phyloP scores from a whole-genome alignment of 2,797 vertebrate species.

The Darevskia mixta region DNA sequence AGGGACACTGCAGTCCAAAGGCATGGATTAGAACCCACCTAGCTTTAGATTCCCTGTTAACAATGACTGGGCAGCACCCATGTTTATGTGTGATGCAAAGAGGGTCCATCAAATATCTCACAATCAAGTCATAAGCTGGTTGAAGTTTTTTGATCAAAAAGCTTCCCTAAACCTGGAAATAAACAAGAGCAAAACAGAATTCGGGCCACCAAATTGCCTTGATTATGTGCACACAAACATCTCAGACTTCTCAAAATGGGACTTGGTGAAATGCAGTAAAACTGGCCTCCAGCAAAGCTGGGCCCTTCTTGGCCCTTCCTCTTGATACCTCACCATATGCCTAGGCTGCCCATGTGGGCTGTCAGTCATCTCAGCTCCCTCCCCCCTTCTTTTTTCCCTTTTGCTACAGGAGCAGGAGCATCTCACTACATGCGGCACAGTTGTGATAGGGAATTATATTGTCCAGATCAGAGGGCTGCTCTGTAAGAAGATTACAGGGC shows the following conservation, averaged over 20 bases:
- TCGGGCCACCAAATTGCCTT: not conserved
- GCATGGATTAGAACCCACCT: not conserved
- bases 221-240: too few relatives aligned
- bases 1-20: not conserved
- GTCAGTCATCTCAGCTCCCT: not conserved
- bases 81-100: not conserved
- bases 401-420: not conserved
- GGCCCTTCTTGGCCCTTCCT: not conserved
- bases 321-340: not conserved
- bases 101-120: not conserved
- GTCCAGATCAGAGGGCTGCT: not conserved
- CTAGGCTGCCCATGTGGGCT: not conserved
- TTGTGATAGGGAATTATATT: not conserved
- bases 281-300: not conserved
- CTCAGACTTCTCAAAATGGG: too few relatives aligned
- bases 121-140: not conserved
- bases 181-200: not conserved
- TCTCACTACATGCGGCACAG: not conserved
- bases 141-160: not conserved
- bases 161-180: not conserved
- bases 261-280: too few relatives aligned
- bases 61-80: too few relatives aligned
- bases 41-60: too few relatives aligned
- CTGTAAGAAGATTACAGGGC: not conserved
- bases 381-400: not conserved